Base-by-base conservation (phyloP, 2,797 vertebrate species). In the Crocodylus rhombifer region DNA sequence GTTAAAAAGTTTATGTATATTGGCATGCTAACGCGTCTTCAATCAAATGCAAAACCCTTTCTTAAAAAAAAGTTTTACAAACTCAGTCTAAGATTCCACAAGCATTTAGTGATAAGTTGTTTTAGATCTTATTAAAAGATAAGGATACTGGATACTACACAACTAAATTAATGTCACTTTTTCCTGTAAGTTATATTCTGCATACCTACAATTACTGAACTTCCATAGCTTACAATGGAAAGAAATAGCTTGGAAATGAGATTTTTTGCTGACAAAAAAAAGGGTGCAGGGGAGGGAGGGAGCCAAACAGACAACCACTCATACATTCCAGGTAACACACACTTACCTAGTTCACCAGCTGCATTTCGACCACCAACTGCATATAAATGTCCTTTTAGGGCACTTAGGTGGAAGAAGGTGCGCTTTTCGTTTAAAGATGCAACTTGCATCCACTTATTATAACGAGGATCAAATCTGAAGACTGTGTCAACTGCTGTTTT, bases 401-500 rank as follows among this genome's bases (percentile, higher is more conserved):
- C 99, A 96, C 99, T 99, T 97, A 99, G 98, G 98, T 99, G 99
- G 98, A 99, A 99, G 98, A 99, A 99, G 97, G 99, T 99, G 30
- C 99, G 97, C 97, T 99, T 99, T 98, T 99, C 99, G 4, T 99
- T 99, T 93, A 99, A 97, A 97, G 99, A 99, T 2, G 99, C 99
- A 76, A 99, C 99, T 97, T 99, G 99, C 98, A 99, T 99, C 99
- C 99, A 99, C 96, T 99, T 99, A 97, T 99, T 99, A 96, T 99
- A 99, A 94, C 99, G 99, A 30, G 99, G 99, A 92, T 99, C 99
- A 82, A 99, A 99, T 94, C 99, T 98, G 96, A 99, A 99, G 73
- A 99, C 99, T 0, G 99, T 99, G 98, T 99, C 99, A 62, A 99
- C 99, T 0, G 99, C 99, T 0, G 99, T 99, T 97, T 99, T 99